These are phyloP conservation scores for Taxidea taxus DNA, from an alignment of 2,113 vertebrate genomes.

Conservation along the genomic window DNA sequence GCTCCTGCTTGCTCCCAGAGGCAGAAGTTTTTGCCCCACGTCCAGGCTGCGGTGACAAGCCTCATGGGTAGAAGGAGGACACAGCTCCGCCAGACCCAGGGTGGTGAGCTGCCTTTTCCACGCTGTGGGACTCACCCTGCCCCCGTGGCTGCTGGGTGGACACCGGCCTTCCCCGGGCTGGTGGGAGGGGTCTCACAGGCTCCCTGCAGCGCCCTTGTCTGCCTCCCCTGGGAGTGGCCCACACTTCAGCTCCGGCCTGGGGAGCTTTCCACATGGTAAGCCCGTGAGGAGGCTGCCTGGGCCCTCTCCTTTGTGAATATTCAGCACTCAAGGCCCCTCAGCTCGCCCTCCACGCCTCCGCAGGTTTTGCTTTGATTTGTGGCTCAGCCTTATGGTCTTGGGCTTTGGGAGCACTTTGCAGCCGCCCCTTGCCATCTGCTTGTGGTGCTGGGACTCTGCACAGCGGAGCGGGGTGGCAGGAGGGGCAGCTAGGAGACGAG, in stretches of 20 bases:
- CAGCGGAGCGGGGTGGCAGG: not conserved
- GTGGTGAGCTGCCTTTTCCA: not conserved
- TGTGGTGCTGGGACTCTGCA: not conserved
- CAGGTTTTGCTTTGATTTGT: not conserved
- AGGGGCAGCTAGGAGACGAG: not conserved
- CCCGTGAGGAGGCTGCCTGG: not conserved
- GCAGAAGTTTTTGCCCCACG: not conserved
- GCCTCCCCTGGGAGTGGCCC: not conserved
- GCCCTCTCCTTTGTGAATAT: not conserved
- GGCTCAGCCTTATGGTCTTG: slow-evolving; percentile 8
- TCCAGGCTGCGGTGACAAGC: not conserved
- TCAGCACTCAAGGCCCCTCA: not conserved
- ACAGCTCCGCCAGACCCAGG: not conserved
- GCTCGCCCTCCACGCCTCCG: not conserved
- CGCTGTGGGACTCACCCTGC: not conserved
- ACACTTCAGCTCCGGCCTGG: not conserved
- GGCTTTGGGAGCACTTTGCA: slow-evolving; percentile 32
- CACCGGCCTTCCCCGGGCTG: not conserved
- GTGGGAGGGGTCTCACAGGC: fast-evolving
- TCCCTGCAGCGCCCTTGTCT: not conserved
- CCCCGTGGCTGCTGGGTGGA: not conserved
- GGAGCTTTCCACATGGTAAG: not conserved
- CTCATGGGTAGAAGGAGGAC: not conserved
- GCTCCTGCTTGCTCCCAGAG: not conserved
- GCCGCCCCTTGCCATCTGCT: slow-evolving; percentile 50